phyloP scores from a whole-genome alignment of 2,888 invertebrate species.

The Thyatira batis region DNA sequence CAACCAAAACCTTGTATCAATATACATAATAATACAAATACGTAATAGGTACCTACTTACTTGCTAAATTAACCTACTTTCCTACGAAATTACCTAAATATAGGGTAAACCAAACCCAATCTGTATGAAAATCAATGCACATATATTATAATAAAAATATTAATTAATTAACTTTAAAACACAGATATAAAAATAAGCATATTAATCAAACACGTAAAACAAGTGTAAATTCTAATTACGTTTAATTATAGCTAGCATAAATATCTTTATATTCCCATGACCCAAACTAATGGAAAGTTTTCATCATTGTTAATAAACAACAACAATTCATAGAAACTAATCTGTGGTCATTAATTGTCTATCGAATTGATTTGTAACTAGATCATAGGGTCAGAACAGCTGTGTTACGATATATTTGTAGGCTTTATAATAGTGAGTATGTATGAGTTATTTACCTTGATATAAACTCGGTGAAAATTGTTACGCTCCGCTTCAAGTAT shows the following conservation, averaged over 20 bases:
- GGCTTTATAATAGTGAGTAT: neutral
- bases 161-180: too few relatives aligned
- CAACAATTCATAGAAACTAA: neutral
- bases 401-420: neutral
- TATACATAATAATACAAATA: too few relatives aligned
- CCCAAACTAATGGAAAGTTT: neutral
- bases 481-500: slow-evolving; percentile 2
- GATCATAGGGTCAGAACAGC: neutral
- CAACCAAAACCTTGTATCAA: too few relatives aligned
- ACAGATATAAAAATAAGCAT: too few relatives aligned
- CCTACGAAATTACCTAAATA: too few relatives aligned
- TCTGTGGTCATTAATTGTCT: too few relatives aligned
- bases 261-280: neutral
- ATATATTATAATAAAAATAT: too few relatives aligned
- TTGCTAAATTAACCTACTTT: too few relatives aligned
- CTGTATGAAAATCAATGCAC: too few relatives aligned
- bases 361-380: neutral
- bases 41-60: too few relatives aligned
- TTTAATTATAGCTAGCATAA: neutral
- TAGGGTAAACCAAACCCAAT: too few relatives aligned
- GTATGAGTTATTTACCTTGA: slow-evolving; percentile 5
- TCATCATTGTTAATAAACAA: slow-evolving; percentile 1
- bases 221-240: neutral
- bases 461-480: slow-evolving; percentile 10
- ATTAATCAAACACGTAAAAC: too few relatives aligned